Base-by-base conservation (phyloP, 2,888 invertebrate genomes). In the Eupithecia inturbata region DNA sequence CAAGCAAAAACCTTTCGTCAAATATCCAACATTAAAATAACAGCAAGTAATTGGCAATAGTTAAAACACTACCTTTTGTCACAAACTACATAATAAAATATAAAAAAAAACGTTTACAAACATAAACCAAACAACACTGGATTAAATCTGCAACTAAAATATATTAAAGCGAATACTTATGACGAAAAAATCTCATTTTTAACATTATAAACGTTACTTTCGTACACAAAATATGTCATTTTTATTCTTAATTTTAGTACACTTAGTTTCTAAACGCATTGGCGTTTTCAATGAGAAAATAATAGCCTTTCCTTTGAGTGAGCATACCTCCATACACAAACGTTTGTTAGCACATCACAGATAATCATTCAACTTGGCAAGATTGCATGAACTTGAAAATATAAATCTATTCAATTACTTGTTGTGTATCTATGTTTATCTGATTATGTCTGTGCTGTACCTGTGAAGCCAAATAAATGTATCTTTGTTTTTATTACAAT, bases 221-320 rank as follows among this genome's bases (percentile, higher is more conserved):
- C 90, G 89, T 92, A 93, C 91, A 92, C 92, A 93, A 93, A 93
- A 92, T 93, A 93, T 93, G 92, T 93, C 91, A 91, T 92, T 92
- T n/a, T 89, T 87, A 87, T 83, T 86, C 89, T 90, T 90, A 76
- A 68, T 85, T 33, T 22, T 33, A 33, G 36, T 36, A 36, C 85
- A 76, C 33, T 73, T 75, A 79, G 26, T 60, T 64, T 57, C 79
- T 79, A 81, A 60, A 74, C 77, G 76, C 75, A 74, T 68, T 63
- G 73, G 77, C 68, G 70, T 74, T 73, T 67, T 74, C 53, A 74
- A 72, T 80, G 76, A 78, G 79, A 82, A 81, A 80, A 64, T 79
- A 81, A 77, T 77, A 82, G 76, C 82, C 82, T 70, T 80, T 77
- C 78, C 75, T 77, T 81, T 80, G 83, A 83, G 84, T 82, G 85